Evolutionary conservation across 2,113 vertebrate species (phyloP).

Genomic region (Chaetops frenatus): DNA sequence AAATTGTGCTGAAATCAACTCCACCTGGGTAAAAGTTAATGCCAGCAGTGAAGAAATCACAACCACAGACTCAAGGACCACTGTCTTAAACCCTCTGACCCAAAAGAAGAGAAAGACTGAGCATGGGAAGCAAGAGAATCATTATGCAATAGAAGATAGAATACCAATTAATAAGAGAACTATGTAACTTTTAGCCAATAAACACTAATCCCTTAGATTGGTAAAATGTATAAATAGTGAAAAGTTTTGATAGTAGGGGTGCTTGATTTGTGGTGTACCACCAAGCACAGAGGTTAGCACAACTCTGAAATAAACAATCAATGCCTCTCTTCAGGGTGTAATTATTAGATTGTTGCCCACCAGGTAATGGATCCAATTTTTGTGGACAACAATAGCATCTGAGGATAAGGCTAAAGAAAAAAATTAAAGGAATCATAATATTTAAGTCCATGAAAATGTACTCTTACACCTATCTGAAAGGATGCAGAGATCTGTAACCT

Average conservation of each 20-base stretch:
- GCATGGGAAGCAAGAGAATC: neutral
- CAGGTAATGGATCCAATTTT: fast-evolving
- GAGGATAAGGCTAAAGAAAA: neutral
- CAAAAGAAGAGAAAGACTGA: neutral
- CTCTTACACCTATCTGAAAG: neutral
- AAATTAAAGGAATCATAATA: neutral
- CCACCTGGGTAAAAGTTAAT: neutral
- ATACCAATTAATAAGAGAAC: neutral
- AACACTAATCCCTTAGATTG: neutral
- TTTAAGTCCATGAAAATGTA: neutral
- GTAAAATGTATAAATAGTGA: neutral
- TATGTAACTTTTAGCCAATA: neutral
- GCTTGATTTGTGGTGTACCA: neutral
- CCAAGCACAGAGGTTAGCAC: too few species aligned
- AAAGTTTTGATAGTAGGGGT: neutral
- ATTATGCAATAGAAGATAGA: neutral
- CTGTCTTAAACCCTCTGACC: neutral
- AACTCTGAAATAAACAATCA: neutral
- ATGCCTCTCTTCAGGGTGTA: neutral
- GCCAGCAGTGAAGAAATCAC: neutral
- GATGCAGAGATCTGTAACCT: neutral
- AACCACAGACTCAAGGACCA: neutral
- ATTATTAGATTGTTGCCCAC: neutral
- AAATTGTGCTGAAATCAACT: neutral
- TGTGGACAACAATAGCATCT: neutral